phyloP scores from a whole-genome alignment of 2,797 vertebrate genomes.

The Galago senegalensis region DNA sequence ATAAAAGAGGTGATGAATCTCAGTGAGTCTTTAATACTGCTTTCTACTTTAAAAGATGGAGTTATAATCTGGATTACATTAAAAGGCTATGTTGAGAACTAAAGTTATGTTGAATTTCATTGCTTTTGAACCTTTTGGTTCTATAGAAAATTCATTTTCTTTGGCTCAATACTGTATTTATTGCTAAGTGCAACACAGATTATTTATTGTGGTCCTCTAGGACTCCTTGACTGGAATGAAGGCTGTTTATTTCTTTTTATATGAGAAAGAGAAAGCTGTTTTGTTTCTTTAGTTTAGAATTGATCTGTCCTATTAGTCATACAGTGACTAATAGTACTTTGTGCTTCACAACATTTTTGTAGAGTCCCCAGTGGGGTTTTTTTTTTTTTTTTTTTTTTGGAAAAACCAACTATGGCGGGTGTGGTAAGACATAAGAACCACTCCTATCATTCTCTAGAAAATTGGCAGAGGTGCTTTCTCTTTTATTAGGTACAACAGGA shows the following conservation, averaged over 20 bases:
- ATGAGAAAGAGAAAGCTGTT: conserved; percentile 57
- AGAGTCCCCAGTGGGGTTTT: conserved; percentile 74
- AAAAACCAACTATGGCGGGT: conserved; percentile 84
- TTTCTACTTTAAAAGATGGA: conserved; percentile 35
- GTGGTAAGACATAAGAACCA: conserved; percentile 85
- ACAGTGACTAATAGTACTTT: conserved; percentile 74
- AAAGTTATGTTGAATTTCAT: background rate
- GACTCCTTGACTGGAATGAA: conserved; percentile 59
- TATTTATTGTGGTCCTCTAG: conserved; percentile 44
- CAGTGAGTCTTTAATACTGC: background rate
- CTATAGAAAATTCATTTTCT: conserved; percentile 53
- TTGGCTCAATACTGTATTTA: conserved; percentile 37
- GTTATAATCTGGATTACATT: conserved; percentile 24
- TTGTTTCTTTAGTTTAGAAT: conserved; percentile 76
- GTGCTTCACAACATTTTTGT: conserved; percentile 61
- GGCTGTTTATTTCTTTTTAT: conserved; percentile 69
- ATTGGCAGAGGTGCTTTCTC: conserved; percentile 79
- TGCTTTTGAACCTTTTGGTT: conserved; percentile 14
- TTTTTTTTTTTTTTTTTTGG: conserved; percentile 59
- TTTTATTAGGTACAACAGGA: conserved; percentile 81
- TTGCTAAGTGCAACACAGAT: conserved; percentile 40
- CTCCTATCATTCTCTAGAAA: conserved; percentile 84
- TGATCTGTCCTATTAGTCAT: conserved; percentile 75
- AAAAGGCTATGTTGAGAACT: background rate
- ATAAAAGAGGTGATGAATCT: background rate